These are phyloP conservation scores for Melanogrammus aeglefinus DNA, from an alignment of 2,797 vertebrate genomes.

Conservation along the genomic window DNA sequence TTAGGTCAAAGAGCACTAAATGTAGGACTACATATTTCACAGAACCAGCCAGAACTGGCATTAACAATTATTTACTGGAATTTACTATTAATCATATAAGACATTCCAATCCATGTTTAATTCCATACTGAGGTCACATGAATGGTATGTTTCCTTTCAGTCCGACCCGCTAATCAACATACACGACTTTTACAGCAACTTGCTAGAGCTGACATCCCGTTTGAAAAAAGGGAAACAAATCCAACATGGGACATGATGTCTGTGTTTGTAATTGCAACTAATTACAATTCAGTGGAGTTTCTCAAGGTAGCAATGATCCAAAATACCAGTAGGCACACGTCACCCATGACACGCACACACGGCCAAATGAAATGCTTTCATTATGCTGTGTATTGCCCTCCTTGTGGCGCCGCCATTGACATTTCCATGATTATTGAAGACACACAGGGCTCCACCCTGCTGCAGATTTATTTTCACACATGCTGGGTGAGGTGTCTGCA, in stretches of 20 bases:
- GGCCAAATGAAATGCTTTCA: constrained; percentile 62
- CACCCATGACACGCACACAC: constrained; percentile 47
- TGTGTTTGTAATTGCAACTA: constrained; percentile 42
- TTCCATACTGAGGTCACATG: neutral
- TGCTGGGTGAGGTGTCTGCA: constrained; percentile 78
- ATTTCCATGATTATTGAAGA: constrained; percentile 74
- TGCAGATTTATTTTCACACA: constrained; percentile 80
- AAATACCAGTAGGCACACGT: constrained; percentile 28
- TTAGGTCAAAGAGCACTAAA: neutral
- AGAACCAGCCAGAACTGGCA: neutral
- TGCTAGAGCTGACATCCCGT: neutral
- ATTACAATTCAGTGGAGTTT: constrained; percentile 30
- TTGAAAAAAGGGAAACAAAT: neutral
- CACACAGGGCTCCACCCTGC: constrained; percentile 73
- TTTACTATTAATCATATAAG: neutral
- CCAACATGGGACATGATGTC: constrained; percentile 10
- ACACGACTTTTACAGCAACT: neutral
- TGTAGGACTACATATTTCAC: neutral
- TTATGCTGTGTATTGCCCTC: constrained; percentile 56
- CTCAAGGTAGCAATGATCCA: constrained; percentile 29
- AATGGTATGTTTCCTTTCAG: neutral
- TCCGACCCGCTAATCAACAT: neutral
- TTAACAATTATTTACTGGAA: neutral
- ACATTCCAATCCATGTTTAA: neutral
- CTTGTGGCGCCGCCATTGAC: constrained; percentile 61